phyloP scores from a whole-genome alignment of 2,888 invertebrate genomes.

The Aproaerema taeniolella region DNA sequence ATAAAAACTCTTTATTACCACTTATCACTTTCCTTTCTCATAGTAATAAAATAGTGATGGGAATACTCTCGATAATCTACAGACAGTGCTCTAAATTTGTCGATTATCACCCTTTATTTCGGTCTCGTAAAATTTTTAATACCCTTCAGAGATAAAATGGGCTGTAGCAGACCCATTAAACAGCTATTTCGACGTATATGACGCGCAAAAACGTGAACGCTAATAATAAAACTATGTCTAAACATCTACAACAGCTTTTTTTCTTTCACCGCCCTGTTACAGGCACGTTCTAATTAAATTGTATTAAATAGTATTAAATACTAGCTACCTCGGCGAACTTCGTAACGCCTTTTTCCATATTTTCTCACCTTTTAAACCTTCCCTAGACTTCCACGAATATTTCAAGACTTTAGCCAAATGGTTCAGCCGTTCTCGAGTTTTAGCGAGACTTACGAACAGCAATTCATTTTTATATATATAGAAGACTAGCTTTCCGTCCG shows the following conservation, averaged over 20 bases:
- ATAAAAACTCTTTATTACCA: slow-evolving; percentile 36
- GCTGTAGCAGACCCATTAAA: slow-evolving; percentile 28
- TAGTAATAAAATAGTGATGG: slow-evolving; percentile 48
- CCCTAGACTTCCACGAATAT: too few species aligned
- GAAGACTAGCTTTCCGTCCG: too few species aligned
- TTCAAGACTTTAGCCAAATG: too few species aligned
- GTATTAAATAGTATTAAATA: too few species aligned
- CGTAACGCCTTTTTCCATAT: too few species aligned
- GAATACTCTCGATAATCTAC: slow-evolving; percentile 41
- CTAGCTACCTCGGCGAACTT: too few species aligned
- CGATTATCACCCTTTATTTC: slow-evolving; percentile 51
- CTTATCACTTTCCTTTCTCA: slow-evolving; percentile 35
- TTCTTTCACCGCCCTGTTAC: too few species aligned
- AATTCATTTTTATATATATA: too few species aligned
- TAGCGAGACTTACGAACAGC: too few species aligned
- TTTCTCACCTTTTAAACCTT: too few species aligned
- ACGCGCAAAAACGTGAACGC: neutral
- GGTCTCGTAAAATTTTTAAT: slow-evolving; percentile 57
- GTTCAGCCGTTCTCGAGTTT: too few species aligned
- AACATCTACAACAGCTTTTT: neutral
- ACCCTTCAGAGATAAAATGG: slow-evolving; percentile 33
- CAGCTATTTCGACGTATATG: slow-evolving; percentile 12
- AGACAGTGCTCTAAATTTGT: slow-evolving; percentile 40
- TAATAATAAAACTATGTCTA: neutral
- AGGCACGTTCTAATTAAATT: too few species aligned